Evolutionary conservation across 2,113 vertebrate species (phyloP), one percentile per base, ranked within the genome.

Genomic region (Etheostoma cragini): DNA sequence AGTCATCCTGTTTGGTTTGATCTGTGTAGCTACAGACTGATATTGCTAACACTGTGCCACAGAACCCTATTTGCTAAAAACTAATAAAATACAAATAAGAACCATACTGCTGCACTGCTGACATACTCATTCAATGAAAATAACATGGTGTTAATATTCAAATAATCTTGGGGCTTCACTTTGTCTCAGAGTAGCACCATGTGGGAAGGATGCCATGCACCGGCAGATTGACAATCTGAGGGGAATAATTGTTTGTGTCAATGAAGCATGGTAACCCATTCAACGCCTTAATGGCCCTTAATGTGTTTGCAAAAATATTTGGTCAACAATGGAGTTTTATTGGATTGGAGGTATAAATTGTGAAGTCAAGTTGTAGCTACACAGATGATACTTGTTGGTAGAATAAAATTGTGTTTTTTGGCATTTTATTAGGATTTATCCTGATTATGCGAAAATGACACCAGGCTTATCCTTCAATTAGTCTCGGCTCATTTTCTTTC

Each of bases 401-500:
- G 21, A 38, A 21, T 16, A 1, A 8, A 22, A 15, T 21, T 13
- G 30, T 52, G 26, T 1, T 30, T n/a, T 46, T 26, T n/a, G 46
- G 26, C 3, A 16, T 26, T 67, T 50, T 68, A 0, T 2, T 63
- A 24, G 33, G 8, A 63, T 50, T 62, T 50, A n/a, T 21, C 38
- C 38, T 62, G 5, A 76, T 38, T 26, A 77, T 26, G 15, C 76
- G 53, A 56, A 68, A 8, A 47, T 46, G 17, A 52, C 80, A 57
- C 21, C 57, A 67, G 35, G 24, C 46, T 64, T 56, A 4, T 82
- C 61, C 15, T 70, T 74, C 22, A 4, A 72, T 75, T n/a, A 30
- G 53, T 71, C 35, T 60, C 70, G 80, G 50, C 66, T 70, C 35
- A 61, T 76, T 42, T 70, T 54, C 69, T 79, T 60, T 75, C 72